A percentile compares a stretch with the other conserved stretches of the same genome.
Evolutionary conservation across 2,888 invertebrate species (phyloP).

Genomic region (Scaeva pyrastri): DNA sequence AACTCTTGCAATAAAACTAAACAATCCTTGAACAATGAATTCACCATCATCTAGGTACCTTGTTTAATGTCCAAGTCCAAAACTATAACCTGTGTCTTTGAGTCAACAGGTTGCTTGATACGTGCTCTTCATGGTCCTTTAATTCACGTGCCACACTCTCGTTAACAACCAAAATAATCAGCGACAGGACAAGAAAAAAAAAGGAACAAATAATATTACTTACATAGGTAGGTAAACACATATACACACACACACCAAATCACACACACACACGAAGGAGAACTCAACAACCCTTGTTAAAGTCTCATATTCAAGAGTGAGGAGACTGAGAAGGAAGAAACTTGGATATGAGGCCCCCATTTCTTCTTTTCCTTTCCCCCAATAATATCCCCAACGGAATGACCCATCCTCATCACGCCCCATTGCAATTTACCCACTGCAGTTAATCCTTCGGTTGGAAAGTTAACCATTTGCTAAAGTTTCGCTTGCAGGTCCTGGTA

Average conservation of each 20-base stretch:
- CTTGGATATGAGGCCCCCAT: not conserved
- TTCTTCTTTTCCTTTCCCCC: too few relatives aligned
- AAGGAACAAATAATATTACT: slow-evolving; percentile 3
- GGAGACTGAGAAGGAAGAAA: not conserved
- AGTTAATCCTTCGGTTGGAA: slow-evolving; percentile 74
- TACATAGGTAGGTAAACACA: too few relatives aligned
- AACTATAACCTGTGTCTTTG: not conserved
- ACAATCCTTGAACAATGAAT: slow-evolving; percentile 15
- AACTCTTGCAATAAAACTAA: slow-evolving; percentile 18
- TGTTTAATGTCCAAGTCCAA: not conserved
- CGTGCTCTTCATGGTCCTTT: slow-evolving; percentile 53
- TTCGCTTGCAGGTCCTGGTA: slow-evolving; percentile 73
- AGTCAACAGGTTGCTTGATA: slow-evolving; percentile 53
- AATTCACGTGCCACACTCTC: slow-evolving; percentile 49
- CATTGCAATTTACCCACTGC: slow-evolving; percentile 74
- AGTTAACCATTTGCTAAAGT: slow-evolving; percentile 74
- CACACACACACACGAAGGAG: not conserved
- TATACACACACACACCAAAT: not conserved
- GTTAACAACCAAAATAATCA: slow-evolving; percentile 57
- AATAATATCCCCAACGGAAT: slow-evolving; percentile 66
- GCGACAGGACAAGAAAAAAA: slow-evolving; percentile 35
- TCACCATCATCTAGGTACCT: not conserved
- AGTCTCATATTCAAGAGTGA: slow-evolving; percentile 12
- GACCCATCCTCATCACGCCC: slow-evolving; percentile 55
- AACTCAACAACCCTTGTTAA: slow-evolving; percentile 34